phyloP scores from a whole-genome alignment of 2,797 vertebrate species.

The Mallotus villosus region DNA sequence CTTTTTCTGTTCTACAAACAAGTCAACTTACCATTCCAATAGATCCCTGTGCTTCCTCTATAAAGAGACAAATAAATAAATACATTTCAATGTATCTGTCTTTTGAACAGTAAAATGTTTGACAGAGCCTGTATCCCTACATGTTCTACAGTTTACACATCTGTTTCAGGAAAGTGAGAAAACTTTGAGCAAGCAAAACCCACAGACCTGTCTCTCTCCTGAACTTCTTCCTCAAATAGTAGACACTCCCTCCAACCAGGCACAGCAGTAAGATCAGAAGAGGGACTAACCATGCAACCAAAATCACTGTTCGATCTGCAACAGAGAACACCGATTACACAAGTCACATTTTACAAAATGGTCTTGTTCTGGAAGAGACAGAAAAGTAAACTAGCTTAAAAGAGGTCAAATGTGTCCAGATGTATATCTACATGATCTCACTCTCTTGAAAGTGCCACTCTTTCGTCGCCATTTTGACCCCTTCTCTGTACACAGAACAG shows the following conservation, averaged over 20 bases:
- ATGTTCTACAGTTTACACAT: not conserved
- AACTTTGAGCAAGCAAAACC: not conserved
- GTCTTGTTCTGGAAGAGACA: not conserved
- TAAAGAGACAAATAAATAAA: constrained; percentile 12
- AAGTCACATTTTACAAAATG: not conserved
- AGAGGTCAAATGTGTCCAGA: not conserved
- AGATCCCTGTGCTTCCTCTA: constrained; percentile 36
- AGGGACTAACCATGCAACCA: constrained; percentile 35
- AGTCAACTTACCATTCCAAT: constrained; percentile 51
- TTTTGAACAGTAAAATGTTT: not conserved
- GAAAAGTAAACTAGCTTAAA: not conserved
- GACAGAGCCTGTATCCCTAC: no score
- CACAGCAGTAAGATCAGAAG: constrained; percentile 41
- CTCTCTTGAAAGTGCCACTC: constrained; percentile 26
- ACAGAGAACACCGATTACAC: not conserved
- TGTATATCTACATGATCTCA: not conserved
- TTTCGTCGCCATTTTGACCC: constrained; percentile 40
- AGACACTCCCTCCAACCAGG: constrained; percentile 35
- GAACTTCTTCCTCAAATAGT: constrained; percentile 48
- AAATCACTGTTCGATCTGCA: constrained; percentile 34
- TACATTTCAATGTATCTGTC: not conserved
- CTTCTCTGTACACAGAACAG: constrained; percentile 57
- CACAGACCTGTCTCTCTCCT: constrained; percentile 34
- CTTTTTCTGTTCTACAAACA: not conserved
- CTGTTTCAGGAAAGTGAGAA: not conserved